Evolutionary conservation across 2,113 vertebrate species (phyloP), one percentile per base, ranked within the genome.

Genomic region (Pelvicachromis taeniatus): DNA sequence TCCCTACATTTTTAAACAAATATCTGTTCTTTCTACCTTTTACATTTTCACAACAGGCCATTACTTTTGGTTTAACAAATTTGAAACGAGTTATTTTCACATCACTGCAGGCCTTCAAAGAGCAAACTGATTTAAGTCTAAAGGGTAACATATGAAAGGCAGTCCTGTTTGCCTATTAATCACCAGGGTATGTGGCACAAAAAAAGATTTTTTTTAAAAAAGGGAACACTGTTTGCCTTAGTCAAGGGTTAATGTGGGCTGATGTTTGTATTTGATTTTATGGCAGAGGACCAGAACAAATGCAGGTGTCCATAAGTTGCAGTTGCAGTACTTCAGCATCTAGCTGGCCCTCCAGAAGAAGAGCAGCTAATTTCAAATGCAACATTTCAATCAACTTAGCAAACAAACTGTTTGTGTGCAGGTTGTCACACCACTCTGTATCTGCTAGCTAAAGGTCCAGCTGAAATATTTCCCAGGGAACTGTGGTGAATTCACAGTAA

Each of bases 11-110:
- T 59, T 59, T 33, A 33, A 59, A 59, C 9, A 33, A 19, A 19
- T 17, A 6, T 33, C 0, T 0, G 29, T 59, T 33, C 29, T 59
- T 59, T 59, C 29, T 35, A 0, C 14, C 1, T 58, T 38, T 59
- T 59, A 59, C 14, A 59, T 9, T 31, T 61, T 19, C 16, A 61
- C 16, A 61, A 61, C 16, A 19, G 29, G 9, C 58, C 0, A 0
- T 61, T 61, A 19, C 9, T 33, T 61, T 61, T 61, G 16, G 58
- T 61, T 59, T 33, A 61, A 61, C 58, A 33, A 9, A 61, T 61
- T 33, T 61, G 29, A 61, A 33, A 16, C 16, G 16, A 2, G 5
- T 33, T 61, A 6, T 61, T 61, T 38, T 61, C 1, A 61, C 29
- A 13, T 61, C 29, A 61, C 29, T 61, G 29, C 6, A 16, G 58